Evolutionary conservation across 2,888 invertebrate species (phyloP).

Genomic region (Prenolepis imparis): DNA sequence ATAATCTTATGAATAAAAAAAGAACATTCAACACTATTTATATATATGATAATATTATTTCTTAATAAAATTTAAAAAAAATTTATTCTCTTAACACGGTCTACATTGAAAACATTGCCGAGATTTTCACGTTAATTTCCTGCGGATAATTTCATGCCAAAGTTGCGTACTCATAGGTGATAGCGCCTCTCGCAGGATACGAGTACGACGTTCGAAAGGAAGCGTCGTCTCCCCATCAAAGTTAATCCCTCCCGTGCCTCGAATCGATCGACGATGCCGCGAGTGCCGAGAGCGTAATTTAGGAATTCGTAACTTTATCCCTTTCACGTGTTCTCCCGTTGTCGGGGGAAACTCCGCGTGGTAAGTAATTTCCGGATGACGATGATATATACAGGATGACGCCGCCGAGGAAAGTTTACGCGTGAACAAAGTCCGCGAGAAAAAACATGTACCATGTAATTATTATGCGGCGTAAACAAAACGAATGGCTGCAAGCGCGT

Average conservation of each 20-base stretch:
- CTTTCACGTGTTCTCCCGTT: slow-evolving; percentile 72
- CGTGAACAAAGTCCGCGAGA: slow-evolving; percentile 57
- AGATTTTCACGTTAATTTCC: slow-evolving; percentile 58
- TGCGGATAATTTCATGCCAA: slow-evolving; percentile 16
- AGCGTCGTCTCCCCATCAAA: slow-evolving; percentile 64
- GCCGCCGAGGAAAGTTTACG: slow-evolving; percentile 64
- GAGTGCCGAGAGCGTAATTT: slow-evolving; percentile 70
- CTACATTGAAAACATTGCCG: not conserved
- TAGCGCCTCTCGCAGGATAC: slow-evolving; percentile 47
- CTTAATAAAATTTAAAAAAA: not conserved
- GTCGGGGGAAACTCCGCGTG: slow-evolving; percentile 68
- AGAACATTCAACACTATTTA: not conserved
- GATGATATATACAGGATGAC: slow-evolving; percentile 71
- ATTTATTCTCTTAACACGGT: not conserved
- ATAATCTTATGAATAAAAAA: not conserved
- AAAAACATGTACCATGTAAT: slow-evolving; percentile 68
- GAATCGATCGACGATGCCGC: slow-evolving; percentile 67
- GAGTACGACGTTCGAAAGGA: slow-evolving; percentile 62
- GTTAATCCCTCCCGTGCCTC: slow-evolving; percentile 67
- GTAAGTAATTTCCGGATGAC: slow-evolving; percentile 75
- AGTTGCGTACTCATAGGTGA: slow-evolving; percentile 33
- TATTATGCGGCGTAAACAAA: slow-evolving; percentile 64
- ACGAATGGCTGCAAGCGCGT: slow-evolving; percentile 49
- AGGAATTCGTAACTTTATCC: slow-evolving; percentile 75
- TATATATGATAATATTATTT: not conserved